A percentile compares a stretch with the other conserved stretches of the same genome.
Conservation (phyloP, 2,888 invertebrate genomes). For the Scrobipalpa atriplicella region DNA sequence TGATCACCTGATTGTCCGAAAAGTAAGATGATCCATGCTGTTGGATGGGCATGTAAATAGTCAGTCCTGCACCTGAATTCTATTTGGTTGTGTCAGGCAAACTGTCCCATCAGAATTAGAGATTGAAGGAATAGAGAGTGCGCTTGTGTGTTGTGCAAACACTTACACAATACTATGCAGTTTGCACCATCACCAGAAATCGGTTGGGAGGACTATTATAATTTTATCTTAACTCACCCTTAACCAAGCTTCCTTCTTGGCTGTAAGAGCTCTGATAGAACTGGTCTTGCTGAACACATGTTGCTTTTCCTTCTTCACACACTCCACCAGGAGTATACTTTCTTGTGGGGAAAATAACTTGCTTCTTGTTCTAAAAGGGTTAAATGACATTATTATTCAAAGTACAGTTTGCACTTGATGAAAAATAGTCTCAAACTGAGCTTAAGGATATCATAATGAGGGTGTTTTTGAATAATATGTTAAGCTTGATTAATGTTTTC, state of each 20-base stretch:
- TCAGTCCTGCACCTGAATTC: too few species aligned
- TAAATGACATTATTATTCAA: neutral
- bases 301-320: constrained; percentile 65
- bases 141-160: too few species aligned
- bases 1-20: too few species aligned
- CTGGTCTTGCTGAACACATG: constrained; percentile 53
- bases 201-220: too few species aligned
- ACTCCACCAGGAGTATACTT: constrained; percentile 62
- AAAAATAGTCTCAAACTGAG: neutral
- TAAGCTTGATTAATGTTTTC: neutral
- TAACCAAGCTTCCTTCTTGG: constrained; percentile 65
- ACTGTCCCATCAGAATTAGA: too few species aligned
- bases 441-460: neutral
- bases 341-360: constrained; percentile 66
- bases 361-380: constrained; percentile 39
- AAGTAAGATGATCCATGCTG: too few species aligned
- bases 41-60: too few species aligned
- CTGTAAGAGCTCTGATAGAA: constrained; percentile 46
- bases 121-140: too few species aligned
- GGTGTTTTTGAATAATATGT: neutral
- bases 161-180: too few species aligned
- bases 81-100: too few species aligned
- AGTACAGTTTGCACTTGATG: neutral
- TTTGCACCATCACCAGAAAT: too few species aligned
- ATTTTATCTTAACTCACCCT: constrained; percentile 52